Conservation (phyloP, 35 echinoderm and acorn worm species). For the Lytechinus variegatus region DNA sequence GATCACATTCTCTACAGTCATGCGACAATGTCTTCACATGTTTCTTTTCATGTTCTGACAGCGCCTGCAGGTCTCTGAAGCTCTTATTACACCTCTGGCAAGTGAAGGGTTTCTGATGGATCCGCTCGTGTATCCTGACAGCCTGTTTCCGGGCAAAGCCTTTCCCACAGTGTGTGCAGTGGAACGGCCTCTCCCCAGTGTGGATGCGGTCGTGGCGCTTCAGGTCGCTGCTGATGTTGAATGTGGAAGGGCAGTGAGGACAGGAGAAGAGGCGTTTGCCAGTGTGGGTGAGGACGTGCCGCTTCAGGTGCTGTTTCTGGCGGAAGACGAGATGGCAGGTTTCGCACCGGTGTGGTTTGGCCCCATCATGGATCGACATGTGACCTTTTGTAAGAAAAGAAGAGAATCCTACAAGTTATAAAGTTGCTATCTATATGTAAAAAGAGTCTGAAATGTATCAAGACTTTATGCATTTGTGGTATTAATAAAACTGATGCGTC, state of each 20-base stretch:
- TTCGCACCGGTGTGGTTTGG: constrained; percentile 26
- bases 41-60: constrained; percentile 25
- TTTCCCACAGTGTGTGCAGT: constrained; percentile 15
- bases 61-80: constrained; percentile 15
- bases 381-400: not conserved
- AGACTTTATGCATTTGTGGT: no score
- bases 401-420: not conserved
- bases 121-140: not conserved
- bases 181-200: not conserved
- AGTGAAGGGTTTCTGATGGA: constrained; percentile 23
- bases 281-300: constrained; percentile 20
- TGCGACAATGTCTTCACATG: constrained; percentile 7
- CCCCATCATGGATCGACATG: constrained; percentile 10
- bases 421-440: not conserved
- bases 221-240: constrained; percentile 46
- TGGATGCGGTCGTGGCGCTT: constrained; percentile 41
- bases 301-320: constrained; percentile 40
- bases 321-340: constrained; percentile 29
- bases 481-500: no score
- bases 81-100: constrained; percentile 44
- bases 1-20: not conserved
- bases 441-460: no score
- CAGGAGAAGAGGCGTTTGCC: constrained; percentile 25
- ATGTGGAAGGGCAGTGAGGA: not conserved
- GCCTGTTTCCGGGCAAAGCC: constrained; percentile 37